Base-by-base conservation (phyloP, 1,140 invertebrate genomes). In the Euborellia annulipes region DNA sequence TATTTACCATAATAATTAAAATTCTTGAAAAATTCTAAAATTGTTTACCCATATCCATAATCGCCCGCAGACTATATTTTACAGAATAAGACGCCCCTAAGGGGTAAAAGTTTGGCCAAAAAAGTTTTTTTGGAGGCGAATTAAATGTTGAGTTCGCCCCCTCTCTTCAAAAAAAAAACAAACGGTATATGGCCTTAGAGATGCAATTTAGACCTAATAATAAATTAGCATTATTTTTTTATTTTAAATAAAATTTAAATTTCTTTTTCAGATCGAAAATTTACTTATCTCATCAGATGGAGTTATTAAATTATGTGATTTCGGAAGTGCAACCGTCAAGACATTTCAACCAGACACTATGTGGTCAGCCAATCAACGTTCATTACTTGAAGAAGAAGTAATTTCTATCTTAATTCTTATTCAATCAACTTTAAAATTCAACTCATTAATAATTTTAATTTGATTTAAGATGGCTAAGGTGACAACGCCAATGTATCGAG, bases 281-380 rank as follows among this genome's bases (percentile, higher is more conserved):
- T 60, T 84, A 36, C 62, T 93, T 8, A 71, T 96, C 21, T 79
- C 81, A 50, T 62, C 65, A 47, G 74, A 85, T 57, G 88, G 90
- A 50, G 72, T 75, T 51, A 78, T 98, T 30, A 98, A 98, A 66
- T 65, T 99, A 39, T 98, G 96, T 70, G 96, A 99, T 69, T 98
- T 99, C 76, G 96, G 96, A 1, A 97, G 92, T 56, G 82, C 91
- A 1, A 95, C 90, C 20, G 83, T 77, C 16, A 79, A 90, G 58
- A 70, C 82, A 23, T 85, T 82, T 62, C 58, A 75, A 41, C 90
- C 92, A 17, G 85, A 94, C 60, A 70, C 80, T 18, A 78, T 80
- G 30, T 98, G 95, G 95, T 84, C 80, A 56, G 85, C 86, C 39
- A 82, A 88, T 55, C 84, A 94, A 67, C 73, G 94, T 54, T 83